Percentiles rank a stretch among this genome's conserved stretches.
Evolutionary conservation across 2,888 invertebrate species (phyloP).

Genomic region (Amaurobius ferox): DNA sequence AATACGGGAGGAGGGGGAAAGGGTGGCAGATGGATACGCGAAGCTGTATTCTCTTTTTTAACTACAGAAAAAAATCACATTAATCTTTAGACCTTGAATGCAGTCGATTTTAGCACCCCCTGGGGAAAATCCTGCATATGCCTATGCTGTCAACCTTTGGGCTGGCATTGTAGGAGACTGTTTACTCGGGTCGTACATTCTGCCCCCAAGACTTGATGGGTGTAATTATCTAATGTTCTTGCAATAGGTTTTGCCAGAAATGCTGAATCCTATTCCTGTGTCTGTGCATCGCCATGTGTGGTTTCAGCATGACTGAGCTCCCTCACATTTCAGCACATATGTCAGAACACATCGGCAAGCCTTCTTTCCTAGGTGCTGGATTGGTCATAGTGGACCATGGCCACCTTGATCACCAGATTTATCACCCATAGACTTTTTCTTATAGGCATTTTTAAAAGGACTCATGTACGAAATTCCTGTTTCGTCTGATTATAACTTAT

Average conservation of each 20-base stretch:
- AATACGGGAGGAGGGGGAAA: too few relatives aligned
- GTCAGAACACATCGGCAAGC: not conserved
- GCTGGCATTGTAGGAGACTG: conserved; percentile 5
- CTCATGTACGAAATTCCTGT: not conserved
- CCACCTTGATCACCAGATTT: not conserved
- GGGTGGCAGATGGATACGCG: too few relatives aligned
- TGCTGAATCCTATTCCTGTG: not conserved
- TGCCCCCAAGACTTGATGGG: not conserved
- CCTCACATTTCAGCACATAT: not conserved
- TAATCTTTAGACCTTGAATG: too few relatives aligned
- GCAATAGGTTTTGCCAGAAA: not conserved
- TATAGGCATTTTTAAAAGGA: not conserved
- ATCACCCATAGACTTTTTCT: not conserved
- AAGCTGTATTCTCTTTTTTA: too few relatives aligned
- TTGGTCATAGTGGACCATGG: not conserved
- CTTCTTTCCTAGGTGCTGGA: not conserved
- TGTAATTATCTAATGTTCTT: not conserved
- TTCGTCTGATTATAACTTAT: not conserved
- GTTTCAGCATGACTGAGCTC: not conserved
- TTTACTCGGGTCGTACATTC: not conserved
- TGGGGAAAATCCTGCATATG: too few relatives aligned
- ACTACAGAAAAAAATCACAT: too few relatives aligned
- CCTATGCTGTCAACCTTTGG: not conserved
- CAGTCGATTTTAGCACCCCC: too few relatives aligned
- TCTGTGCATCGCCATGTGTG: not conserved